A percentile compares a stretch with the other conserved stretches of the same genome.
phyloP scores from a whole-genome alignment of 2,113 vertebrate species.

The Triplophysa dalaica region DNA sequence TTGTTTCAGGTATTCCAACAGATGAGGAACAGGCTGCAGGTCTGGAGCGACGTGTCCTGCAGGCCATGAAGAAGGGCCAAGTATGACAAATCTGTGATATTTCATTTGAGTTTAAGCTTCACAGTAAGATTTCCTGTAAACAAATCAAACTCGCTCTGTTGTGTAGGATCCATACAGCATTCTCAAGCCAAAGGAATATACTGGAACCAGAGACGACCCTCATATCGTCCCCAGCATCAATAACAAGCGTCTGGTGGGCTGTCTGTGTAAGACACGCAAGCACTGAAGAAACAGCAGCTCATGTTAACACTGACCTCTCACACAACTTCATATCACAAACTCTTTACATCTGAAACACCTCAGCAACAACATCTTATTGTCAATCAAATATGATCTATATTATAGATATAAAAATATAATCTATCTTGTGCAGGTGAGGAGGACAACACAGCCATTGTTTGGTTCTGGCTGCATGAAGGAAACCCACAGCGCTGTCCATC shows the following conservation, averaged over 20 bases:
- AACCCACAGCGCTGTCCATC: conserved; percentile 69
- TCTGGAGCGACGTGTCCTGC: conserved; percentile 70
- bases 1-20: conserved; percentile 71
- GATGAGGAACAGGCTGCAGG: conserved; percentile 82
- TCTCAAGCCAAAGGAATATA: conserved; percentile 63
- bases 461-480: conserved; percentile 76
- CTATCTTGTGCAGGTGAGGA: conserved; percentile 61
- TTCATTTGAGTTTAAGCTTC: background rate
- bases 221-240: conserved; percentile 65
- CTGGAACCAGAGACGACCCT: conserved; percentile 73
- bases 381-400: no score
- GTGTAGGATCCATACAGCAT: conserved; percentile 69
- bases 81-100: conserved; percentile 47
- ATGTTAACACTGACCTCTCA: no score
- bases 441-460: conserved; percentile 67
- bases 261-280: conserved; percentile 64
- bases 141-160: background rate
- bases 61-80: conserved; percentile 73
- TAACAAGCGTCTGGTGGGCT: conserved; percentile 70
- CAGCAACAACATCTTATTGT: no score
- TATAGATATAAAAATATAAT: no score
- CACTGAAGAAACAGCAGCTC: no score
- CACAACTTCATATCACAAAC: no score
- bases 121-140: background rate
- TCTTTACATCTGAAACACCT: no score